phyloP scores from a whole-genome alignment of 2,888 invertebrate species.

The Rhogogaster chlorosoma region DNA sequence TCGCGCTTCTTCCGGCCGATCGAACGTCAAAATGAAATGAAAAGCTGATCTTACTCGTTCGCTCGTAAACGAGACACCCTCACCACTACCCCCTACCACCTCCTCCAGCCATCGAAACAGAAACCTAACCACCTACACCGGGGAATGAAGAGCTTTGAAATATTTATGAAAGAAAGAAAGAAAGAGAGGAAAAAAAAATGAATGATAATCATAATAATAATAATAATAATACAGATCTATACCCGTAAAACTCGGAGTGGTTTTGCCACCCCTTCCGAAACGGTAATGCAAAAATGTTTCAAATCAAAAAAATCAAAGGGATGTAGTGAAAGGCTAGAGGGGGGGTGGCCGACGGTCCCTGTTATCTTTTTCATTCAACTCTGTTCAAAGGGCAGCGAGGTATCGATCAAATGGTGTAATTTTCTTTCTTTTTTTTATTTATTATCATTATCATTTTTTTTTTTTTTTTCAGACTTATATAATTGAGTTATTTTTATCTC shows the following conservation, averaged over 20 bases:
- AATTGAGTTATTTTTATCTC: not conserved
- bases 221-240: not conserved
- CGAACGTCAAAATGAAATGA: conserved; percentile 46
- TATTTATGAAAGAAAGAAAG: conserved; percentile 18
- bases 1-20: conserved; percentile 48
- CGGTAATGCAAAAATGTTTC: conserved; percentile 28
- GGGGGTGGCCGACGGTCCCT: not conserved
- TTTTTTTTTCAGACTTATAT: not conserved
- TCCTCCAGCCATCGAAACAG: too few species aligned
- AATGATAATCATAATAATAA: not conserved
- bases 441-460: not conserved
- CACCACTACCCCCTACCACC: not conserved
- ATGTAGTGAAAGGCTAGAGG: not conserved
- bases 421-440: not conserved
- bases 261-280: not conserved
- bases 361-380: conserved; percentile 23
- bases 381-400: conserved; percentile 8
- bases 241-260: not conserved
- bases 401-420: conserved; percentile 5
- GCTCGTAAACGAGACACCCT: not conserved
- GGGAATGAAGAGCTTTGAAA: not conserved
- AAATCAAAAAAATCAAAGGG: conserved; percentile 38
- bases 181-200: not conserved
- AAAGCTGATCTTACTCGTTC: conserved; percentile 43
- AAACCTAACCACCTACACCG: not conserved